Evolutionary conservation across 2,888 invertebrate genomes (phyloP), one percentile per base, ranked within the genome.

Genomic region (Eilema griseolum): DNA sequence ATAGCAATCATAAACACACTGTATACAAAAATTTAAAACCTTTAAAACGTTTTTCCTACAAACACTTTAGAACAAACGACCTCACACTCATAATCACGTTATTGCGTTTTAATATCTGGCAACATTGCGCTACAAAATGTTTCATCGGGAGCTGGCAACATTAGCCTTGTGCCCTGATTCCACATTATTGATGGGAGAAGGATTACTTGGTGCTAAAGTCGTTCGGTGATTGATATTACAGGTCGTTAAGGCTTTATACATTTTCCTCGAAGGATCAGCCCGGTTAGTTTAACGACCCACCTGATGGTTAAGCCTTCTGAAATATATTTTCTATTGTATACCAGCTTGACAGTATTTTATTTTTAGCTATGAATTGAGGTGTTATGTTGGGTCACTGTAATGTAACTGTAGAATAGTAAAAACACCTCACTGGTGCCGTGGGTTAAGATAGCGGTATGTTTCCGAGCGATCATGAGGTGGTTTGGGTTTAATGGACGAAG

Each of bases 181-280:
- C 76, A 79, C 83, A 73, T 81, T 85, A 85, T 85, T 85, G 84
- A 85, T 84, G 85, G 78, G 61, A 59, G 33, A 62, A 37, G 78
- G 78, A 83, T 85, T 82, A 83, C 82, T 75, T 57, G 75, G 74
- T 75, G 66, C 68, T 77, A 67, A 66, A 82, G 72, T 73, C 75
- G 80, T 71, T 77, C 70, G 71, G 80, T 81, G 85, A 85, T 84
- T 85, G 85, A 85, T 85, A 82, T 77, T 77, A 73, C 77, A 71
- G 74, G 72, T 79, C 81, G 83, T 84, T 83, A 83, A 73, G 76
- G 71, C 37, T 84, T 83, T 82, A 81, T 83, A 77, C 78, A 81
- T 82, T 78, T 81, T 78, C 72, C 74, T 66, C 61, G 56, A 78
- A 80, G 72, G 78, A 82, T 80, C 82, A 72, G 72, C 69, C 76